These are phyloP conservation scores for Andrena cerasifolii DNA, from an alignment of 1,140 invertebrate genomes.

Conservation along the genomic window DNA sequence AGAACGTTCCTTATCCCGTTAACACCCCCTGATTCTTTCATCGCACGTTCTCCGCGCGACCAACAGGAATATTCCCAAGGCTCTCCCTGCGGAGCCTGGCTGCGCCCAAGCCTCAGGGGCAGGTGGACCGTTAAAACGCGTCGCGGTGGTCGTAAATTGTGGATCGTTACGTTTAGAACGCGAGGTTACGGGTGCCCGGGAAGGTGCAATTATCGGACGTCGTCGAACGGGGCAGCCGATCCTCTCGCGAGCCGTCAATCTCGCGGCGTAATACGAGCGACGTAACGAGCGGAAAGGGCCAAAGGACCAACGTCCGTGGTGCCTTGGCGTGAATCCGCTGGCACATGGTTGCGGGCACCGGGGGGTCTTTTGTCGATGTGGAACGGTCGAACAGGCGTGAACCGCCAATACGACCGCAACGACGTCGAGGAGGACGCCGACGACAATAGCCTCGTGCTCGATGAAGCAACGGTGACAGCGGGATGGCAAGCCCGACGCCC, in stretches of 20 bases:
- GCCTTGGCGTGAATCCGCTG: background rate
- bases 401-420: constrained; percentile 35
- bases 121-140: constrained; percentile 58
- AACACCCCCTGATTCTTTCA: no score
- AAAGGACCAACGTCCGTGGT: background rate
- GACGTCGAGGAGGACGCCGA: constrained; percentile 20
- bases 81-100: no score
- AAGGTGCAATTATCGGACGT: constrained; percentile 58
- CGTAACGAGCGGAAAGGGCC: constrained; percentile 30
- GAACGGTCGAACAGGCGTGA: constrained; percentile 9
- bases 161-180: constrained; percentile 51
- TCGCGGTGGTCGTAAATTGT: constrained; percentile 50
- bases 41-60: no score
- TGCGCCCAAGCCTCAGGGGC: no score
- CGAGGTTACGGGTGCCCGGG: constrained; percentile 15
- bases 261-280: constrained; percentile 29
- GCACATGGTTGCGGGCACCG: background rate
- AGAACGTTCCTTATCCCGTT: no score
- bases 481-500: constrained; percentile 40
- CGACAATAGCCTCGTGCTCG: constrained; percentile 45
- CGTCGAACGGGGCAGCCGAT: constrained; percentile 4
- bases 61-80: no score
- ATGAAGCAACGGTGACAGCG: constrained; percentile 51
- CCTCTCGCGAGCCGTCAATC: constrained; percentile 30
- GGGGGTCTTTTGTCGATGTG: constrained; percentile 15